Percentiles rank a stretch among this genome's conserved stretches.
phyloP scores from a whole-genome alignment of 2,888 invertebrate species.

The Drosophila mulleri region DNA sequence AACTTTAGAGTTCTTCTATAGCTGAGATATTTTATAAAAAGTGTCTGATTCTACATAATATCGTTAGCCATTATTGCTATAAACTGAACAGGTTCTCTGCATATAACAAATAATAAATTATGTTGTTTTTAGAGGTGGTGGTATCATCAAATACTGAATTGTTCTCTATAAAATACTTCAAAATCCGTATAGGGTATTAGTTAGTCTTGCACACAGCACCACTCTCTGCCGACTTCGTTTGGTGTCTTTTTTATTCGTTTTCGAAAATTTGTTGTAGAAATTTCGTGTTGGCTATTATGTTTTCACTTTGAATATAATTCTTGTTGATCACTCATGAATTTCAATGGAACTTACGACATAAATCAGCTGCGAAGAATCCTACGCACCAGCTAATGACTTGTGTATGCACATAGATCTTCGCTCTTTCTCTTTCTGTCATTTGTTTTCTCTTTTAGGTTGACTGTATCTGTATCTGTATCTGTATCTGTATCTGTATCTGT shows the following conservation, averaged over 20 bases:
- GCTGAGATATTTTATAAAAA: too few relatives aligned
- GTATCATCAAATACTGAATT: too few relatives aligned
- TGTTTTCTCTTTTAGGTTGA: neutral
- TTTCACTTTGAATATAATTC: constrained; percentile 59
- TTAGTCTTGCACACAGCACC: neutral
- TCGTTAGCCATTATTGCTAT: too few relatives aligned
- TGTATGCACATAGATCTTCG: constrained; percentile 35
- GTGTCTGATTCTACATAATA: too few relatives aligned
- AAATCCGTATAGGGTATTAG: constrained; percentile 22
- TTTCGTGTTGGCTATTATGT: constrained; percentile 53
- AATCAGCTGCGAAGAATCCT: constrained; percentile 64
- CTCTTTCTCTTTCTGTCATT: neutral
- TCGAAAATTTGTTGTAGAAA: constrained; percentile 39
- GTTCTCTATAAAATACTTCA: too few relatives aligned
- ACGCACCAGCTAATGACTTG: constrained; percentile 55
- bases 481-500: constrained; percentile 16
- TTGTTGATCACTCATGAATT: constrained; percentile 69
- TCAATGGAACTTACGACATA: constrained; percentile 77
- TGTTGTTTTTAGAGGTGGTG: too few relatives aligned
- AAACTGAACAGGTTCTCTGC: too few relatives aligned
- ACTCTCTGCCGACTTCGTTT: constrained; percentile 20
- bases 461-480: neutral
- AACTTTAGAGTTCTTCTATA: neutral
- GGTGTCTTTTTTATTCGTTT: constrained; percentile 12
- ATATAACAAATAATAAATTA: too few relatives aligned